These are phyloP conservation scores for Siphlonurus alternatus DNA, from an alignment of 2,888 invertebrate species.

Conservation along the genomic window DNA sequence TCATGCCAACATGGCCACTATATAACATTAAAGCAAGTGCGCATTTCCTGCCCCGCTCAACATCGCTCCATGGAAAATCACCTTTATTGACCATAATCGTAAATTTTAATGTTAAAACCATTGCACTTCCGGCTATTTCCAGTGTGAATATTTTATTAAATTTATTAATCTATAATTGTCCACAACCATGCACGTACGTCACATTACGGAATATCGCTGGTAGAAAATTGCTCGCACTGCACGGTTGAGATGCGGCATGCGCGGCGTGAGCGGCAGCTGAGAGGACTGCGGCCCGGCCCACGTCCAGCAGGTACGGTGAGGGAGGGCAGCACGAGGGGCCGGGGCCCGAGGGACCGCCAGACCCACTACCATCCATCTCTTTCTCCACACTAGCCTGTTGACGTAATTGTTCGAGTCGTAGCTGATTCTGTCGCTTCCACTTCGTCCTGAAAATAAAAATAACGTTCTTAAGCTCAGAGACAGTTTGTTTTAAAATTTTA, in stretches of 20 bases:
- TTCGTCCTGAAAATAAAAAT: conserved; percentile 25
- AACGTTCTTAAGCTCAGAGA: too few species aligned
- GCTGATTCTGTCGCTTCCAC: conserved; percentile 48
- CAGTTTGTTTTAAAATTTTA: too few species aligned
- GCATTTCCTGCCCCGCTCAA: too few species aligned
- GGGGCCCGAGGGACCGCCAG: not conserved
- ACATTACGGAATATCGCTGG: not conserved
- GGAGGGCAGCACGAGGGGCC: not conserved
- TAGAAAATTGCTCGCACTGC: not conserved
- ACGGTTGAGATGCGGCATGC: not conserved
- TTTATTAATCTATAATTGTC: too few species aligned
- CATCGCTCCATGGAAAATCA: too few species aligned
- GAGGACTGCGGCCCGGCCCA: not conserved
- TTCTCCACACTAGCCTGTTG: conserved; percentile 60
- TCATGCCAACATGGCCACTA: too few species aligned
- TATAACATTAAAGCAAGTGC: too few species aligned
- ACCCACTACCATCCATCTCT: not conserved
- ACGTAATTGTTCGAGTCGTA: conserved; percentile 66
- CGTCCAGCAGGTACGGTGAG: conserved; percentile 1
- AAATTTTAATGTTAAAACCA: too few species aligned
- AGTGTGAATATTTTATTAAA: too few species aligned
- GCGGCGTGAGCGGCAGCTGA: not conserved
- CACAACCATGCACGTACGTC: not conserved
- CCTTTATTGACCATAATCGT: too few species aligned
- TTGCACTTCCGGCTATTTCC: too few species aligned